Evolutionary conservation across 2,113 vertebrate genomes (phyloP), one percentile per base, ranked within the genome.

Genomic region (Piaya cayana): DNA sequence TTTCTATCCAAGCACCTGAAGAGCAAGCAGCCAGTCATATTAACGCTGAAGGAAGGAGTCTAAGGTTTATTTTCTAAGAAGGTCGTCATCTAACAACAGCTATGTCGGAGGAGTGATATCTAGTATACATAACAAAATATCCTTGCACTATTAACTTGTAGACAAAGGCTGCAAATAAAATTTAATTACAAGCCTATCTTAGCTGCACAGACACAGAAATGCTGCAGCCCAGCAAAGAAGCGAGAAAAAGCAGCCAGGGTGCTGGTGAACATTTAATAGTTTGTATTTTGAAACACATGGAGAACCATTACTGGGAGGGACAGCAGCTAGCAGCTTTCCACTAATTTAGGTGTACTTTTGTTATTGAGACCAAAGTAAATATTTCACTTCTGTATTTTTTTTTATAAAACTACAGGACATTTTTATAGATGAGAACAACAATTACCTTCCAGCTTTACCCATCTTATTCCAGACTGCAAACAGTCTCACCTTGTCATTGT

Each of bases 121-220:
- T 77, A 80, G 75, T 91, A 95, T 79, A 86, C 63, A 88, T 50
- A 90, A 72, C 70, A 92, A 91, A 95, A 91, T 82, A 95, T 23
- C 82, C 84, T 91, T 91, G 42, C 78, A 83, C 77, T 67, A 55
- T 37, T 74, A 85, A 55, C 53, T 72, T 86, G 56, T 32, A 39
- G 81, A 58, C 39, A 4, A 86, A 86, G 62, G 60, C 43, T 68
- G 53, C 45, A 84, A 82, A 95, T 85, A 67, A 95, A 62, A 97
- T 91, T 84, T 91, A 85, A 95, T 82, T 93, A 89, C 59, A 94
- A 85, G 43, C 0, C 0, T 72, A 63, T 34, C 67, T 72, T 71
- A 78, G 70, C 49, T 92, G 67, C 67, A 59, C 0, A 69, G 53
- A 82, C n/a, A 76, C 19, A 92, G 45, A 86, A 91, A 59, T 65